Evolutionary conservation across 2,888 invertebrate species (phyloP), one percentile per base, ranked within the genome.

Genomic region (Caenorhabditis sp.): DNA sequence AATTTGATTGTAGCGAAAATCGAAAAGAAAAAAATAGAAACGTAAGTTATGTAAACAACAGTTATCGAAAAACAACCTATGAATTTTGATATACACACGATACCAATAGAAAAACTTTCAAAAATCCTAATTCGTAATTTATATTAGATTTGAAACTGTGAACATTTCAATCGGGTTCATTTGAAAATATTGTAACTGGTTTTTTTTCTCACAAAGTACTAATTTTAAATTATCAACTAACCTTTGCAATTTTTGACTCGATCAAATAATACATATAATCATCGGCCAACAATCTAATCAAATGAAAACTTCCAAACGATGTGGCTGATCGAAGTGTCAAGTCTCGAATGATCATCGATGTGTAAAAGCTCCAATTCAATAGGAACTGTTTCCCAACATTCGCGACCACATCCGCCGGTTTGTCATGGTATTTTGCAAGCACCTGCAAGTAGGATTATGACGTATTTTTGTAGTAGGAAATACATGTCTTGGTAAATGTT

Each of bases 261-360:
- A 99, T 94, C 85, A 97, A 91, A 90, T 95, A 97, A 90, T 96
- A 95, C 93, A 99, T 97, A 90, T 97, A 99, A 90, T 99, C 99
- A 90, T 99, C 97, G 89, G 96, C 99, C 69, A 99, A 91, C 87
- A 99, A 91, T 57, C 97, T 93, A 87, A 99, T 94, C 83, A 99
- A 91, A 90, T 99, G 99, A 91, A 99, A 99, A 79, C 96, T 96
- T 63, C 99, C 99, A 90, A 99, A 99, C 89, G 96, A 96, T 25
- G 96, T 94, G 50, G 99, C 97, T 72, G 96, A 96, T 83, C 95
- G 91, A 77, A 97, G 91, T 56, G 97, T 99, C 78, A 99, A 91
- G 90, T 99, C 97, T 59, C 97, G 91, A 84, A 99, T 97, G 69
- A 99, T 95, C 92, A 97, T 95, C 67, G 97, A 82, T 92, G 93